These are phyloP conservation scores for Gymnosoma rotundatum DNA, from an alignment of 2,888 invertebrate genomes.

Conservation along the genomic window DNA sequence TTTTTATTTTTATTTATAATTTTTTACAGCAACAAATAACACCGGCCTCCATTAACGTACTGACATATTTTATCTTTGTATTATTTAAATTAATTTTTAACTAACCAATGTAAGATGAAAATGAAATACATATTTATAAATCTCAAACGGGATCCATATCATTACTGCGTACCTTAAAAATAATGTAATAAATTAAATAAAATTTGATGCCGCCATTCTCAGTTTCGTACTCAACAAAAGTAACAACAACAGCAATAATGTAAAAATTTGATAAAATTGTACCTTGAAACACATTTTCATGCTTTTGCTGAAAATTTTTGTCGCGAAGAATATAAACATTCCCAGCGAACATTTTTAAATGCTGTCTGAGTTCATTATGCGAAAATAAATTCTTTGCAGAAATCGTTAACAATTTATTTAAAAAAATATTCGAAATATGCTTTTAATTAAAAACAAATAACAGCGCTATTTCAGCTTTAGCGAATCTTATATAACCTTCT, in stretches of 20 bases:
- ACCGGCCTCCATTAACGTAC: no score
- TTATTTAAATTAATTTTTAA: no score
- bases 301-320: slow-evolving; percentile 3
- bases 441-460: no score
- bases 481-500: no score
- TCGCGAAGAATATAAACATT: background rate
- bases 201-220: slow-evolving; percentile 48
- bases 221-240: background rate
- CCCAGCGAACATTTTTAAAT: slow-evolving; percentile 15
- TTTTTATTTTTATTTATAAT: no score
- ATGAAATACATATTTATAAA: slow-evolving; percentile 30
- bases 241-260: slow-evolving; percentile 39
- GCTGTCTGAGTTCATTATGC: background rate
- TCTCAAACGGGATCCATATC: slow-evolving; percentile 37
- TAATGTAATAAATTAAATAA: slow-evolving; percentile 14
- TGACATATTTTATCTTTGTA: no score
- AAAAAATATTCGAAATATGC: background rate
- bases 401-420: no score
- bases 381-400: no score
- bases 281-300: slow-evolving; percentile 46
- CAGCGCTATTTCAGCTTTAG: no score
- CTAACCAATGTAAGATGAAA: no score
- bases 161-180: slow-evolving; percentile 23
- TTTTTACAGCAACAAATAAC: no score
- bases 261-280: slow-evolving; percentile 30